Conservation (phyloP, 2,797 vertebrate species). For the Enteromius mattozi region DNA sequence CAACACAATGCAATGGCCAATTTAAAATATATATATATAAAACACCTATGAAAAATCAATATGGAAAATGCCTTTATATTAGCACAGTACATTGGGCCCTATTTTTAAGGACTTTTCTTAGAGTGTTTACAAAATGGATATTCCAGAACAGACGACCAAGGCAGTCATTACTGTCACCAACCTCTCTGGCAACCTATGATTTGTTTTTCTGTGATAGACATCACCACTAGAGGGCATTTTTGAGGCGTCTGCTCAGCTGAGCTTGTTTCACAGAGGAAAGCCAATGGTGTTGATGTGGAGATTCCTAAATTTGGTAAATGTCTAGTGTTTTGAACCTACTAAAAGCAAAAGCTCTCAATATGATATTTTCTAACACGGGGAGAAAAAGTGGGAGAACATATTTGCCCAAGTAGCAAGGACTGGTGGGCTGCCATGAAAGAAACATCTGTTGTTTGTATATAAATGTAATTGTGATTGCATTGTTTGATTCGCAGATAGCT, state of each 20-base stretch:
- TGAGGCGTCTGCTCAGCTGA: background rate
- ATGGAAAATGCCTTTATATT: background rate
- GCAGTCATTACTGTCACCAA: constrained; percentile 25
- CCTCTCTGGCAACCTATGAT: constrained; percentile 18
- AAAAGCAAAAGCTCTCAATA: constrained; percentile 61
- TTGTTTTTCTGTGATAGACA: constrained; percentile 18
- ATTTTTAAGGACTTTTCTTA: background rate
- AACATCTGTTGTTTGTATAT: constrained; percentile 73
- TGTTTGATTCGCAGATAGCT: constrained; percentile 60
- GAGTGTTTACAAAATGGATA: background rate
- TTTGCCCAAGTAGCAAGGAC: background rate
- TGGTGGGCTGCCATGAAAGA: constrained; percentile 53
- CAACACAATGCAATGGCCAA: background rate
- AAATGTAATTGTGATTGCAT: constrained; percentile 66
- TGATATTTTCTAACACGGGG: constrained; percentile 60
- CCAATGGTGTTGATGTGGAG: background rate
- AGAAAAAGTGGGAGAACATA: background rate
- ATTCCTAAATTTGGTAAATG: constrained; percentile 53
- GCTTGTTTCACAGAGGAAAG: constrained; percentile 6
- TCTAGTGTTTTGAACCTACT: constrained; percentile 67
- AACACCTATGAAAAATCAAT: background rate
- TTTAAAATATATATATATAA: background rate
- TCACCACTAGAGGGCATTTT: constrained; percentile 27
- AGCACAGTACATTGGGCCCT: background rate
- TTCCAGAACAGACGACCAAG: background rate